These are phyloP conservation scores for Uropsilus gracilis DNA, from an alignment of 2,113 vertebrate species.

Conservation along the genomic window DNA sequence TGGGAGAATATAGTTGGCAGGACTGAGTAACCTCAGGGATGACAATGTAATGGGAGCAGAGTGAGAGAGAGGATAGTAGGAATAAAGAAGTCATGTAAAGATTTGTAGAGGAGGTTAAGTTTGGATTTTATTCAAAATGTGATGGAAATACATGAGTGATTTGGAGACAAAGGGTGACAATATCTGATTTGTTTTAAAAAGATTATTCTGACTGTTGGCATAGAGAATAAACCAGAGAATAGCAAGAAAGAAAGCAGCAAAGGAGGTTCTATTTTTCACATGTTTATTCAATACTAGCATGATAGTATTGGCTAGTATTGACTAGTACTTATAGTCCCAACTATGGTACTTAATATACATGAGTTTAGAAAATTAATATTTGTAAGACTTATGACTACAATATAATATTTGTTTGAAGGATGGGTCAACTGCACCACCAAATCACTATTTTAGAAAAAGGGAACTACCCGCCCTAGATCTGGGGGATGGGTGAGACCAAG, in stretches of 20 bases:
- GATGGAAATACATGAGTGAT: background rate
- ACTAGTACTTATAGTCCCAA: background rate
- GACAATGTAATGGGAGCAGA: background rate
- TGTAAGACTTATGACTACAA: background rate
- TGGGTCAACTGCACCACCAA: background rate
- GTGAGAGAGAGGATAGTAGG: background rate
- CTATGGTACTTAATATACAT: background rate
- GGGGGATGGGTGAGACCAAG: too few species aligned
- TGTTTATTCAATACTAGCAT: background rate
- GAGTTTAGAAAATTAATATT: background rate
- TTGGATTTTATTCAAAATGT: background rate
- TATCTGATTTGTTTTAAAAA: slow-evolving; percentile 32
- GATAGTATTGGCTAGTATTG: too few species aligned
- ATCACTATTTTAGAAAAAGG: too few species aligned
- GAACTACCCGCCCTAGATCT: too few species aligned
- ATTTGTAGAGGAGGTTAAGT: background rate
- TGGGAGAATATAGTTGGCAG: background rate
- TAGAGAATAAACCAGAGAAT: background rate
- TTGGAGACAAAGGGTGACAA: background rate
- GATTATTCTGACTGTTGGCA: background rate
- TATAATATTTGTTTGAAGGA: background rate
- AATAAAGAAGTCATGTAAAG: background rate
- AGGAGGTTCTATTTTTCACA: background rate
- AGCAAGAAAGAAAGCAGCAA: background rate
- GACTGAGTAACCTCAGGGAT: background rate